Evolutionary conservation across 1,140 invertebrate genomes (phyloP).

Genomic region (Monochamus saltuarius): DNA sequence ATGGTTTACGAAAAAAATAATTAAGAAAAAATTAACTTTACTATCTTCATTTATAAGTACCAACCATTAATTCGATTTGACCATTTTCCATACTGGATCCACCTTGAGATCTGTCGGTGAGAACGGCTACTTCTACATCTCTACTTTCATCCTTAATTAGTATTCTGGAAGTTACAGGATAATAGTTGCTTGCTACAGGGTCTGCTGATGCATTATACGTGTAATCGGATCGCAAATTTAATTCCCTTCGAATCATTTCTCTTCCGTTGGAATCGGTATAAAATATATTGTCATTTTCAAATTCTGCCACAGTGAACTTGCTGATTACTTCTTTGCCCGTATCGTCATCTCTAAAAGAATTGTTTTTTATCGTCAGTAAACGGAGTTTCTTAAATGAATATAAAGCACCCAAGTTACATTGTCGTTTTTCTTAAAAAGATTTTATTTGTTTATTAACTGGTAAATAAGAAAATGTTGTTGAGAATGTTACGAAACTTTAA

Average conservation of each 20-base stretch:
- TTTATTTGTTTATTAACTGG: no score
- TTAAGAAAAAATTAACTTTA: no score
- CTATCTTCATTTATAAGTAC: no score
- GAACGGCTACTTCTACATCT: slow-evolving; percentile 59
- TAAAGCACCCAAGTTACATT: no score
- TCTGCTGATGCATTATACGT: slow-evolving; percentile 66
- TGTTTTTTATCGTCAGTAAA: no score
- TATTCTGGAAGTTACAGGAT: slow-evolving; percentile 85
- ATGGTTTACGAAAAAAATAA: no score
- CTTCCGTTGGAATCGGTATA: slow-evolving; percentile 74
- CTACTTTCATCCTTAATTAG: slow-evolving; percentile 43
- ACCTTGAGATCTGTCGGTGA: slow-evolving; percentile 79
- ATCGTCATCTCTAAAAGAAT: no score
- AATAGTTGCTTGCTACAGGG: slow-evolving; percentile 83
- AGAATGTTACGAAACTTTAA: no score
- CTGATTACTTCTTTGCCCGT: slow-evolving; percentile 62
- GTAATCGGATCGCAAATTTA: slow-evolving; percentile 75
- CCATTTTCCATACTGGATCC: slow-evolving; percentile 74
- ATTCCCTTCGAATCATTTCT: slow-evolving; percentile 62
- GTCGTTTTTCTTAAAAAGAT: no score
- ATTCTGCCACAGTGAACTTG: slow-evolving; percentile 51
- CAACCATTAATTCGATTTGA: slow-evolving; percentile 77
- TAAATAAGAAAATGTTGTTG: no score
- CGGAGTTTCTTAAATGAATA: no score
- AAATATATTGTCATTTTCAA: slow-evolving; percentile 56